Evolutionary conservation across 2,113 vertebrate genomes (phyloP).

Genomic region (Periophthalmodon schlosseri): DNA sequence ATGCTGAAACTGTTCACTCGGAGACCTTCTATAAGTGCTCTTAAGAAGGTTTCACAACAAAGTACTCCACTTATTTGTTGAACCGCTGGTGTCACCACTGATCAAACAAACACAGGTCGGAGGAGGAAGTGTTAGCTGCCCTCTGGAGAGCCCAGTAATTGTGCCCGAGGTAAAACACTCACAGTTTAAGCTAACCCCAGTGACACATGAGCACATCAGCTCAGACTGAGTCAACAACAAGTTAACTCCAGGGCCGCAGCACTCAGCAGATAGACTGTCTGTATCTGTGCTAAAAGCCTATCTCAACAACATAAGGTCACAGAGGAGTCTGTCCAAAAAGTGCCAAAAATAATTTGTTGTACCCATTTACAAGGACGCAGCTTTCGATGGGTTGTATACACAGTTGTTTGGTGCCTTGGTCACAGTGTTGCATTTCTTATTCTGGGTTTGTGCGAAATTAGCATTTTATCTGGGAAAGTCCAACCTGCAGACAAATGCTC

Average conservation of each 20-base stretch:
- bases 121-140: constrained; percentile 10
- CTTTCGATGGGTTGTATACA: background rate
- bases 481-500: background rate
- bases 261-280: background rate
- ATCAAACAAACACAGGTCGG: constrained; percentile 11
- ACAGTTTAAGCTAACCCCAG: constrained; percentile 10
- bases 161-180: constrained; percentile 12
- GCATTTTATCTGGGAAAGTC: background rate
- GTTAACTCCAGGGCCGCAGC: background rate
- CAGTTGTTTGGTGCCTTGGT: no score
- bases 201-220: constrained; percentile 1
- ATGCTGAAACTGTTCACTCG: background rate
- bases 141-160: constrained; percentile 19
- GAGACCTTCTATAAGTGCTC: constrained; percentile 3
- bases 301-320: background rate
- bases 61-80: constrained; percentile 3
- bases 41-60: background rate
- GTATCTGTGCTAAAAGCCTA: no score
- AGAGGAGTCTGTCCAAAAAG: background rate
- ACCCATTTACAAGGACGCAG: background rate
- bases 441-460: background rate
- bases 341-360: background rate
- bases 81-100: constrained; percentile 7
- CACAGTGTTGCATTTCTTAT: background rate
- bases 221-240: constrained; percentile 4